Evolutionary conservation across 2,797 vertebrate species (phyloP), one percentile per base, ranked within the genome.

Genomic region (Neoniphon sammara): DNA sequence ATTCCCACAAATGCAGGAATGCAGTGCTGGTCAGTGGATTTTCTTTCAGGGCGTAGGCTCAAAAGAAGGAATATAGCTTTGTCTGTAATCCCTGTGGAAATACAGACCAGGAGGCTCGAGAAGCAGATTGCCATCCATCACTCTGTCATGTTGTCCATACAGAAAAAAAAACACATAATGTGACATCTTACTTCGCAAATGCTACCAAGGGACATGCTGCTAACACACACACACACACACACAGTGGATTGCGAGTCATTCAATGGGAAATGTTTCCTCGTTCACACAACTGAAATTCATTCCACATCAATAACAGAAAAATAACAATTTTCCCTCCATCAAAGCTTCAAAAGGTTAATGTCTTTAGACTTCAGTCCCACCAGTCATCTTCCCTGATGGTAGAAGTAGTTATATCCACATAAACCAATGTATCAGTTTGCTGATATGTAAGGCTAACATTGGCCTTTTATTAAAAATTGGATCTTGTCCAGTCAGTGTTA

Each of bases 121-220:
- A 30, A 80, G 34, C 58, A 54, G 56, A 49, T 59, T 67, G 12
- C 56, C 88, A 91, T 91, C 86, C 81, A 91, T 92, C 90, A 91
- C 74, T 44, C 66, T 85, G 90, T 84, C 90, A 90, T 34, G 34
- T 21, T 56, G 73, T 82, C 84, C 64, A 61, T 55, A 80, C 67
- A 68, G 39, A 53, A 75, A 27, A 27, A n/a, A 55, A 74, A 70
- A 20, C 70, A 66, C 66, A 60, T 8, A 71, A 69, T 70, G 63
- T 73, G 69, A 78, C 71, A 61, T 54, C 57, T 83, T 42, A 75
- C 67, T 68, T 31, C 54, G 7, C 44, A 14, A n/a, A 66, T 20
- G 30, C 58, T 50, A 50, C 60, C 25, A 17, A 11, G 23, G 27
- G 36, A 39, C 20, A 14, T 21, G 31, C 21, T 2, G 11, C 57